A percentile compares a stretch with the other conserved stretches of the same genome.
These are phyloP conservation scores for Acrobasis consociella DNA, from an alignment of 2,888 invertebrate species.

Conservation along the genomic window DNA sequence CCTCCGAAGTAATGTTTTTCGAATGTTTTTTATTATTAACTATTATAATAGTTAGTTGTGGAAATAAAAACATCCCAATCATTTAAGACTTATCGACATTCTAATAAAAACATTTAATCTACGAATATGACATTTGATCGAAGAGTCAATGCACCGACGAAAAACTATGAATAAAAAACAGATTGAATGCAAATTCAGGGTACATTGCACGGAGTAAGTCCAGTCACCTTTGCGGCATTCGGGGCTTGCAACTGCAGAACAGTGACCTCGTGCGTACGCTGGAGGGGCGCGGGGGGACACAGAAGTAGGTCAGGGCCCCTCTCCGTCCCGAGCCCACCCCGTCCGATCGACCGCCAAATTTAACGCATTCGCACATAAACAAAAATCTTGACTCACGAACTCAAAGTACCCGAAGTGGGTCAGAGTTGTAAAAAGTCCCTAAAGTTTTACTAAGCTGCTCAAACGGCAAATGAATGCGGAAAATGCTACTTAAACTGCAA, in stretches of 20 bases:
- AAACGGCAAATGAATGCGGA: conserved; percentile 14
- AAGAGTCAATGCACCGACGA: neutral
- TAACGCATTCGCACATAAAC: conserved; percentile 59
- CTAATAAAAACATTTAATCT: neutral
- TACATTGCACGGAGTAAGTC: conserved; percentile 48
- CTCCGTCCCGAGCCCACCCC: conserved; percentile 51
- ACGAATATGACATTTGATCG: neutral
- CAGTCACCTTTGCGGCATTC: conserved; percentile 73
- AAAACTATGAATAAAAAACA: conserved; percentile 10
- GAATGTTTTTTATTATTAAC: too few species aligned
- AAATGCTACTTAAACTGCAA: conserved; percentile 15
- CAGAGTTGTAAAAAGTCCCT: conserved; percentile 32
- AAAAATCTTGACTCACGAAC: conserved; percentile 43
- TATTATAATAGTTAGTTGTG: too few species aligned
- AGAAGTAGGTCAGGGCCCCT: conserved; percentile 68
- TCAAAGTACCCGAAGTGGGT: conserved; percentile 31
- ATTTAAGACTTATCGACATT: too few species aligned
- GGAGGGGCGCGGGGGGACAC: conserved; percentile 41
- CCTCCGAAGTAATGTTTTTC: too few species aligned
- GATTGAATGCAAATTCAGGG: conserved; percentile 24
- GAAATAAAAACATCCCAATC: neutral
- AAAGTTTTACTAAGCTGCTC: conserved; percentile 17
- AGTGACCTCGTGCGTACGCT: conserved; percentile 80
- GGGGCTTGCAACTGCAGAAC: conserved; percentile 79
- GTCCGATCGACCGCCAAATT: conserved; percentile 78